phyloP scores from a whole-genome alignment of 2,797 vertebrate genomes.

The Danio aesculapii region DNA sequence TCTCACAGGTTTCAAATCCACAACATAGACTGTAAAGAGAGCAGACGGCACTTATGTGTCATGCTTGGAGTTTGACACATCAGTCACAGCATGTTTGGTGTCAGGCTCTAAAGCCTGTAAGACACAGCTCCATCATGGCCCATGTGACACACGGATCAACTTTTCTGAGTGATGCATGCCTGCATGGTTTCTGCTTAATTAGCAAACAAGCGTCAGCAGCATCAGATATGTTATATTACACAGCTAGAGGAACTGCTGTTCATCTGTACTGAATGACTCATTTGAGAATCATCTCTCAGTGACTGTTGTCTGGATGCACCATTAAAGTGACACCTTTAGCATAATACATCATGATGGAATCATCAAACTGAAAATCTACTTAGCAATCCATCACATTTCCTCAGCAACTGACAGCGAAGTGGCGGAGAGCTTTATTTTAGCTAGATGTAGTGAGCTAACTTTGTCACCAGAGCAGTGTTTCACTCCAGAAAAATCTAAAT shows the following conservation, averaged over 20 bases:
- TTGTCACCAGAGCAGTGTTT: too few relatives aligned
- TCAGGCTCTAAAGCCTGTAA: slow-evolving; percentile 38
- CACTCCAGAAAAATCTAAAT: too few relatives aligned
- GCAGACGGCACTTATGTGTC: slow-evolving; percentile 42
- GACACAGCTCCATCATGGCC: slow-evolving; percentile 49
- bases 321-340: slow-evolving; percentile 31
- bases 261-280: slow-evolving; percentile 33
- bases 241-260: slow-evolving; percentile 30
- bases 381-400: slow-evolving; percentile 18
- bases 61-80: slow-evolving; percentile 25
- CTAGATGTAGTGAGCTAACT: too few relatives aligned
- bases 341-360: slow-evolving; percentile 24
- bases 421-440: too few relatives aligned
- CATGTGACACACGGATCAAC: slow-evolving; percentile 43
- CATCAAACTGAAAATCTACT: slow-evolving; percentile 33
- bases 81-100: slow-evolving; percentile 37
- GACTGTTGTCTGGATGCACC: slow-evolving; percentile 15
- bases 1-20: slow-evolving; percentile 24
- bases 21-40: slow-evolving; percentile 23
- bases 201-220: slow-evolving; percentile 49
- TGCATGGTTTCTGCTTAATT: slow-evolving; percentile 57
- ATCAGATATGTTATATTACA: slow-evolving; percentile 45
- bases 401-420: background rate
- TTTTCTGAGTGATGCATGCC: slow-evolving; percentile 40
- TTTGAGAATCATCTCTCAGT: slow-evolving; percentile 22